phyloP scores from a whole-genome alignment of 2,888 invertebrate species.

The Panorpa germanica region DNA sequence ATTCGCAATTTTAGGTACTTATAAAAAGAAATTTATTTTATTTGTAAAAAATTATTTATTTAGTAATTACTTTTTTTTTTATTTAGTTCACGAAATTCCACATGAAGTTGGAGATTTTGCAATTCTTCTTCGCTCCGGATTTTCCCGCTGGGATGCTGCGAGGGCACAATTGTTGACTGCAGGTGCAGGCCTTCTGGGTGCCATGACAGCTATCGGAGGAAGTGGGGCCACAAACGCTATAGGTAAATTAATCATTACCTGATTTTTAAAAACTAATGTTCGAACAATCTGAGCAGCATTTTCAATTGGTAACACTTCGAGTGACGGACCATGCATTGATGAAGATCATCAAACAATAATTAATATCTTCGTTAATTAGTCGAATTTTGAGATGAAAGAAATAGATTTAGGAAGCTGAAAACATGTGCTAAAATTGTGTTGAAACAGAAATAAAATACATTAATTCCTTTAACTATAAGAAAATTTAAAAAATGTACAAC shows the following conservation, averaged over 20 bases:
- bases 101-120: constrained; percentile 99
- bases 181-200: constrained; percentile 73
- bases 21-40: constrained; percentile 13
- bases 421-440: constrained; percentile 1
- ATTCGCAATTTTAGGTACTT: constrained; percentile 68
- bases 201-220: constrained; percentile 65
- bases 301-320: too few species aligned
- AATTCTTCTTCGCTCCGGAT: constrained; percentile 81
- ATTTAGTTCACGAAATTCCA: constrained; percentile 83
- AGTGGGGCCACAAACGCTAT: constrained; percentile 65
- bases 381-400: too few species aligned
- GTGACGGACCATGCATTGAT: too few species aligned
- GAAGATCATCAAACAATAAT: background rate
- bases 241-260: constrained; percentile 29
- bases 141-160: constrained; percentile 86
- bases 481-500: constrained; percentile 1
- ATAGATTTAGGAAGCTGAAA: too few species aligned
- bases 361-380: too few species aligned
- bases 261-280: too few species aligned
- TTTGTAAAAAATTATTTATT: background rate
- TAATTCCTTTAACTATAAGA: constrained; percentile 5
- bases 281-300: constrained; percentile 1
- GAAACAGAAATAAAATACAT: constrained; percentile 4
- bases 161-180: constrained; percentile 87
- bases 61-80: constrained; percentile 1